These are phyloP conservation scores for Cremastinae sp. DNA, from an alignment of 2,888 invertebrate species.

Conservation along the genomic window DNA sequence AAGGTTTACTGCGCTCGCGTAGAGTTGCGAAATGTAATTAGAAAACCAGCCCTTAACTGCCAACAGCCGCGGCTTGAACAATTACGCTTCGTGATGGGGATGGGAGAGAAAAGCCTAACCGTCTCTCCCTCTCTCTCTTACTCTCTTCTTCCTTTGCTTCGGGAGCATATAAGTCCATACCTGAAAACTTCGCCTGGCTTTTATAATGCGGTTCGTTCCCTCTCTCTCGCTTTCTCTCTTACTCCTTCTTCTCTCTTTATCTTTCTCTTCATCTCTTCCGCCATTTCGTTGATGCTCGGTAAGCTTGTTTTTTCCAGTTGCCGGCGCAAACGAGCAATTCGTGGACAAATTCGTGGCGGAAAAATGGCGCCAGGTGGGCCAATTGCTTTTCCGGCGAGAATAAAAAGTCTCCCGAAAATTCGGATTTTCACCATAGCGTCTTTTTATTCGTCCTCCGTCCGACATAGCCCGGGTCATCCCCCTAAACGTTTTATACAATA, in stretches of 20 bases:
- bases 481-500: too few species aligned
- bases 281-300: conserved; percentile 3
- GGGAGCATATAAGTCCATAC: conserved; percentile 36
- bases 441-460: conserved; percentile 19
- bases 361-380: neutral
- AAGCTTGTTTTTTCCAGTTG: conserved; percentile 41
- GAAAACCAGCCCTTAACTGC: conserved; percentile 61
- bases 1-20: conserved; percentile 50
- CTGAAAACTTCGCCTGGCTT: conserved; percentile 43
- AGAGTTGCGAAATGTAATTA: conserved; percentile 61
- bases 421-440: conserved; percentile 70
- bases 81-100: conserved; percentile 41
- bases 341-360: conserved; percentile 4
- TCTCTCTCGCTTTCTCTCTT: conserved; percentile 14
- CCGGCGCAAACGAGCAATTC: conserved; percentile 34
- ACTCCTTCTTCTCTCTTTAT: conserved; percentile 8
- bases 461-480: too few species aligned
- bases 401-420: conserved; percentile 74
- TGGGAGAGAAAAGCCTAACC: conserved; percentile 45
- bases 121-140: conserved; percentile 30
- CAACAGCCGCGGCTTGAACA: conserved; percentile 59
- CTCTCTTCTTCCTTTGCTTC: conserved; percentile 42
- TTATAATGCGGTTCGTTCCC: neutral
- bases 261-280: neutral
- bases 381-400: conserved; percentile 30